A percentile compares a stretch with the other conserved stretches of the same genome.
These are phyloP conservation scores for Rotaria macrura DNA, from an alignment of 2,888 invertebrate species.

Conservation along the genomic window DNA sequence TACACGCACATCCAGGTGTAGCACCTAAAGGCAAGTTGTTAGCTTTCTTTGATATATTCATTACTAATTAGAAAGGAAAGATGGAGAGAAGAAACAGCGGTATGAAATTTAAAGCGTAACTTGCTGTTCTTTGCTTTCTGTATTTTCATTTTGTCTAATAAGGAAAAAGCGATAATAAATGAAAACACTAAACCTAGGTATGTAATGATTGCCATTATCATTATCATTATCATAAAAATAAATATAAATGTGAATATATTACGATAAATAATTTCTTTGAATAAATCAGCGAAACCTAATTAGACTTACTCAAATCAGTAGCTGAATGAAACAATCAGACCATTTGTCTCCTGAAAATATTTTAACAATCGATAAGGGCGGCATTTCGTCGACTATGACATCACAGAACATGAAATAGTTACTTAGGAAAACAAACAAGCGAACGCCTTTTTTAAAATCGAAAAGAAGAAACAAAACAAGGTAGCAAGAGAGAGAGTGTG, in stretches of 20 bases:
- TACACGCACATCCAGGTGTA: not conserved
- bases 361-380: not conserved
- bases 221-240: not conserved
- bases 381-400: not conserved
- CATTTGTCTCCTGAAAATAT: not conserved
- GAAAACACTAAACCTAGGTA: too few relatives aligned
- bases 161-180: too few relatives aligned
- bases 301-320: not conserved
- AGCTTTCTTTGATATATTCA: not conserved
- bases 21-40: not conserved
- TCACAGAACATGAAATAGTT: not conserved
- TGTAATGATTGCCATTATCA: not conserved
- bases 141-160: not conserved
- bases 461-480: not conserved
- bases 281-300: not conserved
- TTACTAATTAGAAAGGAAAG: not conserved
- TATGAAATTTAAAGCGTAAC: not conserved
- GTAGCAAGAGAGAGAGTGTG: not conserved
- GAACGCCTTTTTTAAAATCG: not conserved
- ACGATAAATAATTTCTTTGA: not conserved
- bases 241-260: not conserved
- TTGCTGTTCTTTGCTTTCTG: not conserved
- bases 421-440: not conserved
- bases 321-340: not conserved
- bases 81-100: not conserved